Evolutionary conservation across 2,888 invertebrate species (phyloP).

Genomic region (Synergus umbraculus): DNA sequence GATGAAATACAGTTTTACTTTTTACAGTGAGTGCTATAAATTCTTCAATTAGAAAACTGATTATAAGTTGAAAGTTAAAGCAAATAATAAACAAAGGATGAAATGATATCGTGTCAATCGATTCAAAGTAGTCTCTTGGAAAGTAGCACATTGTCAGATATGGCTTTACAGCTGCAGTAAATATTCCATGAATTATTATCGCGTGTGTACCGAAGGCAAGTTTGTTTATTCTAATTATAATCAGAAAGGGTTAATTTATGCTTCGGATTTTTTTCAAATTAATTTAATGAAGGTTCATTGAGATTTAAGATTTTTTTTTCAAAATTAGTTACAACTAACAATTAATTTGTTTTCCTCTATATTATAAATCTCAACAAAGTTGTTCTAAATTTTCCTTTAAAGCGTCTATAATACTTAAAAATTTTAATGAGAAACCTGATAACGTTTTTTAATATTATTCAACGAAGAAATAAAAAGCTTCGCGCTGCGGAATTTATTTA

Average conservation of each 20-base stretch:
- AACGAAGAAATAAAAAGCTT: too few relatives aligned
- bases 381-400: too few relatives aligned
- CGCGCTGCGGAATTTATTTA: too few relatives aligned
- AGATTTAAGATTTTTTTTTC: too few relatives aligned
- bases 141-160: neutral
- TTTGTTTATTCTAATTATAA: conserved; percentile 2
- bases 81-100: neutral
- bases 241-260: neutral
- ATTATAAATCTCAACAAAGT: too few relatives aligned
- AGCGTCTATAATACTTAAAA: too few relatives aligned
- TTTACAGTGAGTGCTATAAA: neutral
- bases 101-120: neutral
- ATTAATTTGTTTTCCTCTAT: too few relatives aligned
- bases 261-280: neutral
- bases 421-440: too few relatives aligned
- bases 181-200: conserved; percentile 7
- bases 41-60: neutral
- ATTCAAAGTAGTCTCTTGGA: neutral
- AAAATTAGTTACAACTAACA: too few relatives aligned
- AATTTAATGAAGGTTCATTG: neutral
- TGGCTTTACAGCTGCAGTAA: neutral
- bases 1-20: neutral
- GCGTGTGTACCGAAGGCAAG: neutral
- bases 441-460: too few relatives aligned
- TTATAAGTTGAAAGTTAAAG: neutral